A percentile compares a stretch with the other conserved stretches of the same genome.
These are phyloP conservation scores for Drosophila mimetica DNA, from an alignment of 2,888 invertebrate species.

Conservation along the genomic window DNA sequence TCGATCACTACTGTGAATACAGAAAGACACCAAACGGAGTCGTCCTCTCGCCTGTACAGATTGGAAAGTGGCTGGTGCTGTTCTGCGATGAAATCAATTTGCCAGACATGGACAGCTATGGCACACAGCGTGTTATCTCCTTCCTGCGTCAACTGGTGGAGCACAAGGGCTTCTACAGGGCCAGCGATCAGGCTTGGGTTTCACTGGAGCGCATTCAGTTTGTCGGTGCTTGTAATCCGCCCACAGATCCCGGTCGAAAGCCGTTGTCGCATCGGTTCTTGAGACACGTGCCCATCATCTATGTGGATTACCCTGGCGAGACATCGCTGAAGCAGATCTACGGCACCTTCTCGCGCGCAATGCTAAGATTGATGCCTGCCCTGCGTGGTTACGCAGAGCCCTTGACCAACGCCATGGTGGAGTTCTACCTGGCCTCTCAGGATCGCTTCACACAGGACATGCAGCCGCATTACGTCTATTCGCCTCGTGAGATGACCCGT, in stretches of 20 bases:
- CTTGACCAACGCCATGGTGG: conserved; percentile 99
- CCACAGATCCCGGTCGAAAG: conserved; percentile 99
- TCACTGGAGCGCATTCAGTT: conserved; percentile 99
- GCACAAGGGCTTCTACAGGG: conserved; percentile 95
- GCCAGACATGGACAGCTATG: conserved; percentile 99
- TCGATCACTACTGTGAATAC: conserved; percentile 99
- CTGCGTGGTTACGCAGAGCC: conserved; percentile 97
- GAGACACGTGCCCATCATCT: conserved; percentile 98
- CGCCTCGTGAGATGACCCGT: conserved; percentile 99
- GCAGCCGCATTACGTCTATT: conserved; percentile 99
- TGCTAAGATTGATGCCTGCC: conserved; percentile 96
- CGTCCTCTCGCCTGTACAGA: conserved; percentile 95
- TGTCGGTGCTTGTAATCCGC: conserved; percentile 99
- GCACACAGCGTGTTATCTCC: conserved; percentile 99
- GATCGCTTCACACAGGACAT: conserved; percentile 99
- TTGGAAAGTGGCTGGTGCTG: conserved; percentile 98
- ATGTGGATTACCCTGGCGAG: conserved; percentile 99
- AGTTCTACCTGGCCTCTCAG: conserved; percentile 98
- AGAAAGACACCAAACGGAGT: conserved; percentile 99
- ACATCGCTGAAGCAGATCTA: conserved; percentile 99
- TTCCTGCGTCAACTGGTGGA: conserved; percentile 99
- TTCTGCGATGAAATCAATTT: conserved; percentile 99
- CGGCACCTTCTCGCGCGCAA: conserved; percentile 99
- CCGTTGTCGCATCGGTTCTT: conserved; percentile 94
- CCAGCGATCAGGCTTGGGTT: conserved; percentile 98